Evolutionary conservation across 2,113 vertebrate species (phyloP).

Genomic region (Calonectris borealis): DNA sequence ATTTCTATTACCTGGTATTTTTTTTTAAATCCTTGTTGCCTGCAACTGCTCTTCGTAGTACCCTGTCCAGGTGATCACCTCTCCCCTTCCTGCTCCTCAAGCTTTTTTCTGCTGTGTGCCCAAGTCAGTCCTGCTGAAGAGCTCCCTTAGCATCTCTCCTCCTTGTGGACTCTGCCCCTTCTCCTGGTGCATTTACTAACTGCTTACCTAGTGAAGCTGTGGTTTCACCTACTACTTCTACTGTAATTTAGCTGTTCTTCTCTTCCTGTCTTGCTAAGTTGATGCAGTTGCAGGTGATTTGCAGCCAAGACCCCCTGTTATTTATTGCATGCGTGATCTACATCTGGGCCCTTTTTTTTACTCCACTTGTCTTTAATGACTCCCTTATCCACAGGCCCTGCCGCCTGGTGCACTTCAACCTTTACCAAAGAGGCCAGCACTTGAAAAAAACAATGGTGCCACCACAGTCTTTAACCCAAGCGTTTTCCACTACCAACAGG

Average conservation of each 20-base stretch:
- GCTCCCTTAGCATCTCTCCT: not conserved
- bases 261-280: not conserved
- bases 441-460: constrained; percentile 94
- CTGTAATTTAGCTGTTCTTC: not conserved
- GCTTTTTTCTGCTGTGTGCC: not conserved
- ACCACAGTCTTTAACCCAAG: constrained; percentile 90
- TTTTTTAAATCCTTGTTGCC: constrained; percentile 24
- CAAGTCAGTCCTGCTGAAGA: constrained; percentile 2
- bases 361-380: constrained; percentile 62
- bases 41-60: constrained; percentile 23
- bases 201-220: not conserved
- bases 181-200: not conserved
- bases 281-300: constrained; percentile 38
- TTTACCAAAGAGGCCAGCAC: constrained; percentile 91
- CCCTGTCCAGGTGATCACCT: not conserved
- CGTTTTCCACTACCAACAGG: constrained; percentile 98
- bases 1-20: not conserved
- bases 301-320: not conserved
- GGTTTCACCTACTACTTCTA: not conserved
- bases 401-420: constrained; percentile 82
- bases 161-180: not conserved
- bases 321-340: constrained; percentile 36
- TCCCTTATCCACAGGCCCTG: constrained; percentile 79
- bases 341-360: constrained; percentile 12
- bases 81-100: not conserved